phyloP scores from a whole-genome alignment of 2,113 vertebrate genomes.

The Dasyornis broadbenti region DNA sequence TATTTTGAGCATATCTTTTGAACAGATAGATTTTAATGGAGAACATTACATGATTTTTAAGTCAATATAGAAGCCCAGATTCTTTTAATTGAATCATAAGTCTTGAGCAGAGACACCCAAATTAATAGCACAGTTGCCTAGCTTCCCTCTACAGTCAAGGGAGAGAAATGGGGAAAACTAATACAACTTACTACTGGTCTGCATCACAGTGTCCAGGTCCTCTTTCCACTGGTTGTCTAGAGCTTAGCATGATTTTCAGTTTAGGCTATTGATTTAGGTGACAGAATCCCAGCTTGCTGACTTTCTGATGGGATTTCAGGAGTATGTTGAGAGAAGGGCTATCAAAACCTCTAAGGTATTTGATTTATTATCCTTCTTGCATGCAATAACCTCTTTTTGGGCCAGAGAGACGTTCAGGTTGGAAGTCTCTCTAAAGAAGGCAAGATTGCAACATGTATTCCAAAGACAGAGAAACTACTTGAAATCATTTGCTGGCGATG shows the following conservation, averaged over 20 bases:
- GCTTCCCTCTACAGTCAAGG: neutral
- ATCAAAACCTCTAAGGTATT: neutral
- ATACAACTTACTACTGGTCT: neutral
- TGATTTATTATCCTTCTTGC: neutral
- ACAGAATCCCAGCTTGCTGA: neutral
- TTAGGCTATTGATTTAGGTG: neutral
- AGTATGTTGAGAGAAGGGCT: neutral
- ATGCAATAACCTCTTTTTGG: neutral
- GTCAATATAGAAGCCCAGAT: neutral
- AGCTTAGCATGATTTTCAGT: neutral
- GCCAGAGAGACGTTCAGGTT: neutral
- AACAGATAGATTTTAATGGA: neutral
- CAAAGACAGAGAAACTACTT: neutral
- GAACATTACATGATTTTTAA: neutral
- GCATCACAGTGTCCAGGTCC: neutral
- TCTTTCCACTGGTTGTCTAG: neutral
- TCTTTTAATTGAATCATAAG: neutral
- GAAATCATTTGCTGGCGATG: neutral
- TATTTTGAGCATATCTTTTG: neutral
- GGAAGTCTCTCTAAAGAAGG: neutral
- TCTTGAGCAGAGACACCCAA: neutral
- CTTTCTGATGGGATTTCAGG: neutral
- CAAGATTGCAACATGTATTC: neutral
- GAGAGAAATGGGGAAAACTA: neutral
- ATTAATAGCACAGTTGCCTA: neutral